These are phyloP conservation scores for Incurvaria masculella DNA, from an alignment of 2,888 invertebrate species.

Conservation along the genomic window DNA sequence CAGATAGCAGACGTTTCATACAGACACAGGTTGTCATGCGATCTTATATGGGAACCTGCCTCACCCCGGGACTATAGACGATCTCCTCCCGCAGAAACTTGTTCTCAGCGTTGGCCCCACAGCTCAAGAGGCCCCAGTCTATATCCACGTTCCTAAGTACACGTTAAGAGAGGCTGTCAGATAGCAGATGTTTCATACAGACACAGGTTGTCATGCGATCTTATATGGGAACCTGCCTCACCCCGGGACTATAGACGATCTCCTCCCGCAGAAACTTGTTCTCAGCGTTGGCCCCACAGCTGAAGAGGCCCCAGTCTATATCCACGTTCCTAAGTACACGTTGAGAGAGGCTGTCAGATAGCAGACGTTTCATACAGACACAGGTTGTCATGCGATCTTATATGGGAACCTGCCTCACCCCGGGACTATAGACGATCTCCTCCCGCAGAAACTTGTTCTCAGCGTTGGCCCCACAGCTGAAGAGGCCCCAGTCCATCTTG, in stretches of 20 bases:
- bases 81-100: constrained; percentile 90
- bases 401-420: constrained; percentile 62
- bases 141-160: constrained; percentile 99
- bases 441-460: constrained; percentile 91
- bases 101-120: constrained; percentile 82
- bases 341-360: too few relatives aligned
- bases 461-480: constrained; percentile 80
- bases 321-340: constrained; percentile 99
- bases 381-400: too few relatives aligned
- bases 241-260: constrained; percentile 90
- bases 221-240: too few relatives aligned
- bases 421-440: constrained; percentile 92
- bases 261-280: constrained; percentile 91
- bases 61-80: constrained; percentile 88
- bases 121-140: constrained; percentile 98
- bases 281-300: constrained; percentile 80
- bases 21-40: too few relatives aligned
- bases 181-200: too few relatives aligned
- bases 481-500: constrained; percentile 98
- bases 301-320: constrained; percentile 99
- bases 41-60: too few relatives aligned
- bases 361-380: too few relatives aligned
- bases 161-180: too few relatives aligned
- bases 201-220: too few relatives aligned
- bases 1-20: too few relatives aligned